Evolutionary conservation across 2,797 vertebrate species (phyloP).

Genomic region (Apodemus agrarius): DNA sequence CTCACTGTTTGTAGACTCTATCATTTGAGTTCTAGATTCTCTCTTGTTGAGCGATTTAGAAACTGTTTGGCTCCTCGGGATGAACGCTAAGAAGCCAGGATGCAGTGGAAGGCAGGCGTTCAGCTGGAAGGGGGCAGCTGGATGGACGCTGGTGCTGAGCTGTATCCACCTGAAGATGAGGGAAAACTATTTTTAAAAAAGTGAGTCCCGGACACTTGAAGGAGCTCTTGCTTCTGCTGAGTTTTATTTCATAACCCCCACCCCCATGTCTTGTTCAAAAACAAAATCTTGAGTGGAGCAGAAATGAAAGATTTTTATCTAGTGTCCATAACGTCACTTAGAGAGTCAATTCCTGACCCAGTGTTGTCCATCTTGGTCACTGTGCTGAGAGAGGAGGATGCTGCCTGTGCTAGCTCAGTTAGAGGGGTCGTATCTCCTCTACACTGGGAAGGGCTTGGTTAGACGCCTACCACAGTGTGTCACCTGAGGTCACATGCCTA

Average conservation of each 20-base stretch:
- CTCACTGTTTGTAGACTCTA: not conserved
- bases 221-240: not conserved
- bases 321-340: not conserved
- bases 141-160: not conserved
- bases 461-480: not conserved
- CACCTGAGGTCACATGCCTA: not conserved
- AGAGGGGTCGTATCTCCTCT: too few species aligned
- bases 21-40: not conserved
- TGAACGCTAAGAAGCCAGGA: conserved; percentile 41
- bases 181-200: not conserved
- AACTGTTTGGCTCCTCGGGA: conserved; percentile 15
- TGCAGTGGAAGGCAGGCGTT: not conserved
- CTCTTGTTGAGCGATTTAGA: conserved; percentile 17
- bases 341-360: not conserved
- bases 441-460: not conserved
- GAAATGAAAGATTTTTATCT: not conserved
- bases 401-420: not conserved
- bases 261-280: not conserved
- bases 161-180: not conserved
- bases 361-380: not conserved
- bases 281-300: not conserved
- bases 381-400: not conserved
- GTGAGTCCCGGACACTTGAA: not conserved
- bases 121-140: conserved; percentile 34
- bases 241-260: not conserved